A percentile compares a stretch with the other conserved stretches of the same genome.
phyloP scores from a whole-genome alignment of 2,113 vertebrate genomes.

The Scomber scombrus region DNA sequence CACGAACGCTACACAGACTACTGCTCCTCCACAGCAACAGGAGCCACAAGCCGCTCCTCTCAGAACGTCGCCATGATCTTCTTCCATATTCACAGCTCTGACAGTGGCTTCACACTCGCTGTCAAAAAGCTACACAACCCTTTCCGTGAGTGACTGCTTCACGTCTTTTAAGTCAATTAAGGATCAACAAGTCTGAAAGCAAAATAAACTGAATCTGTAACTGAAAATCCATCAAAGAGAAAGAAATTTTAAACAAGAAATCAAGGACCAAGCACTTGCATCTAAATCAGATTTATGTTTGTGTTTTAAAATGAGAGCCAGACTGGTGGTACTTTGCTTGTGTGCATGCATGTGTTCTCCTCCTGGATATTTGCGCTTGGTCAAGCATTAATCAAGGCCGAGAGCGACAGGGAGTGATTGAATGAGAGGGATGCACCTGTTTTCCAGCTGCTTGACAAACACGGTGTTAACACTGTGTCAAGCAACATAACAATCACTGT shows the following conservation, averaged over 20 bases:
- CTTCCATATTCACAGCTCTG: constrained; percentile 90
- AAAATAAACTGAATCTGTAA: background rate
- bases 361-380: constrained; percentile 50
- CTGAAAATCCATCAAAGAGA: background rate
- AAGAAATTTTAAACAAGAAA: background rate
- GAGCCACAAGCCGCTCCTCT: constrained; percentile 86
- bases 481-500: constrained; percentile 61
- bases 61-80: constrained; percentile 98
- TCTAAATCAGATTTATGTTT: constrained; percentile 25
- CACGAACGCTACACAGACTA: constrained; percentile 91
- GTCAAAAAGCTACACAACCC: constrained; percentile 90
- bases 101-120: constrained; percentile 91
- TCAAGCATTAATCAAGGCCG: constrained; percentile 64
- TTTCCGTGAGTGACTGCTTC: constrained; percentile 89
- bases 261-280: background rate
- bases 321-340: background rate
- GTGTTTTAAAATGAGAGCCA: constrained; percentile 3
- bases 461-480: constrained; percentile 68
- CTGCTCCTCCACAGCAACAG: constrained; percentile 84
- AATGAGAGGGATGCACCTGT: constrained; percentile 74
- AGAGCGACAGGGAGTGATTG: constrained; percentile 60
- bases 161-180: background rate
- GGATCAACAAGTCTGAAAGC: background rate
- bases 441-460: constrained; percentile 73
- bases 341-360: constrained; percentile 22